These are phyloP conservation scores for Malurus cyaneus DNA, from an alignment of 2,113 vertebrate species.

Conservation along the genomic window DNA sequence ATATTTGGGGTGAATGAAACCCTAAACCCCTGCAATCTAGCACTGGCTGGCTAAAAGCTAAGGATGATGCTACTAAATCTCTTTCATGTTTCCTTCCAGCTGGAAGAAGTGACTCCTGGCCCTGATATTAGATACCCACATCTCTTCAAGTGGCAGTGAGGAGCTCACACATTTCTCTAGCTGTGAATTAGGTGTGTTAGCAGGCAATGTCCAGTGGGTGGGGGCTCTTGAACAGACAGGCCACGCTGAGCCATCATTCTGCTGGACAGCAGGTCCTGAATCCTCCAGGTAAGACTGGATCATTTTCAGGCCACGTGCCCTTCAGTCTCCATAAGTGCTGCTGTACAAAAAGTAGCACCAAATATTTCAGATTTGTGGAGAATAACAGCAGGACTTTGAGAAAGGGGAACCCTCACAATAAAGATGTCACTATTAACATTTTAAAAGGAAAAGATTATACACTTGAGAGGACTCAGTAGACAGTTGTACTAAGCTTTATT, in stretches of 20 bases:
- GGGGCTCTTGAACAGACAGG: neutral
- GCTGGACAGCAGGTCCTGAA: neutral
- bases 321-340: neutral
- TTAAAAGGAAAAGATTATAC: neutral
- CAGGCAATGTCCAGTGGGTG: neutral
- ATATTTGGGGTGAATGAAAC: neutral
- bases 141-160: neutral
- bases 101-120: neutral
- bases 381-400: neutral
- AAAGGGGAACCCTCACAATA: neutral
- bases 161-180: neutral
- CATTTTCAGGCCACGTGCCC: accelerated
- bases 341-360: neutral
- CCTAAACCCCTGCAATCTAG: neutral
- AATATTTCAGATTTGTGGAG: neutral
- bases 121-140: neutral
- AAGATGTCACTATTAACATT: neutral
- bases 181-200: neutral
- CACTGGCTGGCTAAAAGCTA: neutral
- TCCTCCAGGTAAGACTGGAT: neutral
- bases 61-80: neutral
- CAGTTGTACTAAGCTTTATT: constrained; percentile 3
- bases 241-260: neutral
- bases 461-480: neutral
- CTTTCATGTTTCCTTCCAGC: accelerated